A percentile compares a stretch with the other conserved stretches of the same genome.
These are phyloP conservation scores for Cichladusa arquata DNA, from an alignment of 2,113 vertebrate genomes.

Conservation along the genomic window DNA sequence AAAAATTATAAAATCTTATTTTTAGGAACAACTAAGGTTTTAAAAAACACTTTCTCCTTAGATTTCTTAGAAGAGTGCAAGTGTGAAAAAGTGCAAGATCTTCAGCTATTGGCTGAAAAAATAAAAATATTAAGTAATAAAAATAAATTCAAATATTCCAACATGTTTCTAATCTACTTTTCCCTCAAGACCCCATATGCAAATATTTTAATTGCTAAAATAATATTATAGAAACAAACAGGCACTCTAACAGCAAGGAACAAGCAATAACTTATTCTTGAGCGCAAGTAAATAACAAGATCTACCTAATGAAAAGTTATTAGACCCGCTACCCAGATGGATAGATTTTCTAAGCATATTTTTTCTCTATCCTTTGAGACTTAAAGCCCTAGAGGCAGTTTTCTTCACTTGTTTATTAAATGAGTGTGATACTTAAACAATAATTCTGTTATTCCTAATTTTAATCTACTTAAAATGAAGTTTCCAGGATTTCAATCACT, in stretches of 20 bases:
- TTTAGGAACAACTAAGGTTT: not conserved
- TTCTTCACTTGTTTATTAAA: conserved; percentile 37
- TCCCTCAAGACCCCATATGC: not conserved
- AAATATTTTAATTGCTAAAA: conserved; percentile 31
- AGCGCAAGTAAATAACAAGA: conserved; percentile 16
- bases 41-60: not conserved
- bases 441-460: conserved; percentile 60
- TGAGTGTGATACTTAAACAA: conserved; percentile 45
- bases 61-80: not conserved
- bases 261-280: conserved; percentile 15
- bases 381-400: conserved; percentile 42
- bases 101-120: not conserved
- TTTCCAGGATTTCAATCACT: conserved; percentile 60
- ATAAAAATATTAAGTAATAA: not conserved
- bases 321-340: not conserved
- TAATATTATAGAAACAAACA: conserved; percentile 39
- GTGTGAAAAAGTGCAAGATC: not conserved
- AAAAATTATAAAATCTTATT: not conserved
- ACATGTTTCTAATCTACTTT: conserved; percentile 19
- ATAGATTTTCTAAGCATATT: conserved; percentile 15
- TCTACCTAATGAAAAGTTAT: conserved; percentile 60
- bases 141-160: conserved; percentile 23
- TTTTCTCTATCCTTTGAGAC: conserved; percentile 26
- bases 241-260: not conserved
- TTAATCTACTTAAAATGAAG: conserved; percentile 65